Evolutionary conservation across 2,797 vertebrate species (phyloP), one percentile per base, ranked within the genome.

Genomic region (Helarctos malayanus): DNA sequence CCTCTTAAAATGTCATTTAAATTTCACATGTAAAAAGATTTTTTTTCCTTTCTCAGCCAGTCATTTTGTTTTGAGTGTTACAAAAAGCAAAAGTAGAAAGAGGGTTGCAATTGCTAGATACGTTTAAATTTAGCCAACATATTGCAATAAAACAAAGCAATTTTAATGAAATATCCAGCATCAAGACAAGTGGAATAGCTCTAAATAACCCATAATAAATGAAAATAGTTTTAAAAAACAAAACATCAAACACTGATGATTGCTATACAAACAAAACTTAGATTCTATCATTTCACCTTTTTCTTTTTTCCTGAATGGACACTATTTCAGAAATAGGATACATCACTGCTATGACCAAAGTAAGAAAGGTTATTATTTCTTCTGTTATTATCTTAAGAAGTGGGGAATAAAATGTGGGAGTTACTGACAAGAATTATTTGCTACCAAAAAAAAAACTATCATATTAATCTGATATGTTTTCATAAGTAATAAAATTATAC

Each of bases 401-500:
- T 63, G 15, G 27, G 54, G 23, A 47, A 81, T 41, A 56, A 73
- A 81, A 73, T 45, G 54, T 7, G 54, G 35, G 7, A 8, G 0
- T 79, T 59, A 21, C 45, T 89, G 35, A 59, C 8, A 49, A n/a
- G 52, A 59, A 79, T 95, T 59, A 69, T 90, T n/a, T 90, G 27
- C 41, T 85, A 57, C n/a, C 11, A 19, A 94, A 57, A 84, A 78
- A 71, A 87, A 23, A 57, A 6, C 16, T n/a, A 68, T 38, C 29
- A n/a, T 41, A 52, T 79, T n/a, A 47, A 47, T 90, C 45, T 78
- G 29, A 57, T 69, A 45, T 68, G 78, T 85, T 85, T 95, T 52
- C 11, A 41, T 32, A 79, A 95, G 52, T 79, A 95, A 59, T 78
- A 85, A 84, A 76, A 59, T 41, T 79, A 91, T 21, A 85, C 8